Evolutionary conservation across 2,888 invertebrate genomes (phyloP).

Genomic region (Ametastegia equiseti): DNA sequence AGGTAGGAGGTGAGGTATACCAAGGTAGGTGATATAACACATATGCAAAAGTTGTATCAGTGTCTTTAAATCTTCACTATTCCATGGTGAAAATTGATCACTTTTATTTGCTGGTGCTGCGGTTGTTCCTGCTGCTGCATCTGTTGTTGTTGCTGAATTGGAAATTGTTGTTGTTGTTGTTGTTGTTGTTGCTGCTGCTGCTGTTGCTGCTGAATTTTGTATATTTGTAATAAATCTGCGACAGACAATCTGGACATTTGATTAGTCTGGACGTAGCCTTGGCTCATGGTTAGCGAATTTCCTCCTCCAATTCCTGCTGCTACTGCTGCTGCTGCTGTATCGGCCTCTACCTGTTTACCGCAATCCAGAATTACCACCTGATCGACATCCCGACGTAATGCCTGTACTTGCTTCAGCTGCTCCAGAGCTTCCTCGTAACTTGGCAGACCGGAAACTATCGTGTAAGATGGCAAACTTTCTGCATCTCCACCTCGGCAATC

Average conservation of each 20-base stretch:
- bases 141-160: slow-evolving; percentile 49
- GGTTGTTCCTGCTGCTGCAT: slow-evolving; percentile 16
- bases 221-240: slow-evolving; percentile 71
- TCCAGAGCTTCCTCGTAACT: slow-evolving; percentile 82
- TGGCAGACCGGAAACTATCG: slow-evolving; percentile 82
- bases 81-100: background rate
- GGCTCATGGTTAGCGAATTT: slow-evolving; percentile 53
- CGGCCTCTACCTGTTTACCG: slow-evolving; percentile 42
- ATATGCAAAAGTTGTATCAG: background rate
- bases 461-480: slow-evolving; percentile 81
- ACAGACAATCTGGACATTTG: slow-evolving; percentile 69
- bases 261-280: slow-evolving; percentile 57
- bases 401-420: slow-evolving; percentile 77
- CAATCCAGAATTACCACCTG: slow-evolving; percentile 50
- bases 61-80: slow-evolving; percentile 25
- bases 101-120: slow-evolving; percentile 18
- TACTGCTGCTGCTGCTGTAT: slow-evolving; percentile 48
- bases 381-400: slow-evolving; percentile 56
- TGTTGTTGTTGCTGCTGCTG: slow-evolving; percentile 31
- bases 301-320: slow-evolving; percentile 57
- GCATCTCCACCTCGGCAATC: slow-evolving; percentile 75
- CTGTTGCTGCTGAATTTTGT: slow-evolving; percentile 59
- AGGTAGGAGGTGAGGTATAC: too few relatives aligned
- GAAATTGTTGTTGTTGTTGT: background rate
- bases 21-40: too few relatives aligned